Evolutionary conservation across 2,797 vertebrate species (phyloP), one percentile per base, ranked within the genome.

Genomic region (Thripadectes ignobilis): DNA sequence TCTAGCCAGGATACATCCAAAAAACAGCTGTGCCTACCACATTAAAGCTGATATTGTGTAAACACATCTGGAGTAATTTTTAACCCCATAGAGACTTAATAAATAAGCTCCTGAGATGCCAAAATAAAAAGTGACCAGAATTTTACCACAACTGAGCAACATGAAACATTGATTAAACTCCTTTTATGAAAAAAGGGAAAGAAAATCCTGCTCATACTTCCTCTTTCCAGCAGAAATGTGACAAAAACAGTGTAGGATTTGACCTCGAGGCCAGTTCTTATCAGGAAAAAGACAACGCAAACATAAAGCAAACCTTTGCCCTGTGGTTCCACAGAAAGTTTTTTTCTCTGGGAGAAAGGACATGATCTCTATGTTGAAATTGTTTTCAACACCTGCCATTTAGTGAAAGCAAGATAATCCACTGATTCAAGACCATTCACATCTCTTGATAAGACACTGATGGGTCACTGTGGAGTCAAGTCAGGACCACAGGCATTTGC

Each of bases 51-150:
- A 91, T 68, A 90, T 22, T 66, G 27, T 2, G 3, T 83, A 95
- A 96, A 94, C 89, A 89, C 87, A 93, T 93, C 89, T 95, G 74
- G 85, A 84, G 95, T 92, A 9, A 87, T 85, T 95, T 91, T 96
- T 96, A 94, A 94, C 89, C 74, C 94, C 52, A 61, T 61, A 71
- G 43, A 88, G 58, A 65, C 74, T 82, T 91, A 78, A 92, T n/a
- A 73, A 54, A 77, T 62, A 65, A 73, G 48, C 63, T 88, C 36
- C 66, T 55, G 48, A 85, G 34, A 93, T 39, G 15, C 34, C 86
- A 51, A 77, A 82, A 88, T 67, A 62, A 65, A 93, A 51, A 85
- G 9, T 45, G 36, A 69, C 27, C 39, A 80, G 59, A 63, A 12
- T 67, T 83, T 62, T 52, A 73, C 58, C 26, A 55, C 73, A 93